phyloP scores from a whole-genome alignment of 2,797 vertebrate genomes.

The Naso thynnoides region DNA sequence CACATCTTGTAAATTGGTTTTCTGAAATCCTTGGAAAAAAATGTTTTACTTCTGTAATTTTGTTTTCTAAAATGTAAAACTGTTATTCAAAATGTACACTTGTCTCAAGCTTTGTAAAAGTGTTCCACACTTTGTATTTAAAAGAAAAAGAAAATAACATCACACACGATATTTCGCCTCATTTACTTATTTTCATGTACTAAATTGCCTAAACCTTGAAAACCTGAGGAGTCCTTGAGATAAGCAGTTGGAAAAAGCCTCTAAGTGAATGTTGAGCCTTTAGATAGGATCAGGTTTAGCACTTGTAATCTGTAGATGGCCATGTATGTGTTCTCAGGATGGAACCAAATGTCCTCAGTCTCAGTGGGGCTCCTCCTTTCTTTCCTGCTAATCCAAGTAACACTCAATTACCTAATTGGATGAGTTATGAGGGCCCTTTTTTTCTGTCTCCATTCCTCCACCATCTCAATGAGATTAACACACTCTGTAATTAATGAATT shows the following conservation, averaged over 20 bases:
- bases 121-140: no score
- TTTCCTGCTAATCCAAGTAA: slow-evolving; percentile 74
- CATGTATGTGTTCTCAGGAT: slow-evolving; percentile 30
- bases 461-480: slow-evolving; percentile 82
- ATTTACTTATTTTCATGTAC: background rate
- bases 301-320: slow-evolving; percentile 30
- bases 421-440: slow-evolving; percentile 78
- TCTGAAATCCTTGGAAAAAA: no score
- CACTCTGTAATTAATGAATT: slow-evolving; percentile 80
- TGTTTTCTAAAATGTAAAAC: no score
- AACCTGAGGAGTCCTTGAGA: background rate
- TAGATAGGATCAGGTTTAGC: slow-evolving; percentile 7
- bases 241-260: background rate
- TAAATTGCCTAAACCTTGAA: background rate
- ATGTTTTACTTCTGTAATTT: no score
- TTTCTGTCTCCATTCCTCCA: slow-evolving; percentile 53
- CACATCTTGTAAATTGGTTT: no score
- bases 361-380: slow-evolving; percentile 58
- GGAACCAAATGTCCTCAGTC: slow-evolving; percentile 40
- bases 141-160: background rate
- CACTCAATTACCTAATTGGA: slow-evolving; percentile 84
- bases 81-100: no score
- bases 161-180: background rate
- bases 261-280: slow-evolving; percentile 30
- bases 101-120: no score